These are phyloP conservation scores for Manduca sexta DNA, from an alignment of 1,140 invertebrate species.

Conservation along the genomic window DNA sequence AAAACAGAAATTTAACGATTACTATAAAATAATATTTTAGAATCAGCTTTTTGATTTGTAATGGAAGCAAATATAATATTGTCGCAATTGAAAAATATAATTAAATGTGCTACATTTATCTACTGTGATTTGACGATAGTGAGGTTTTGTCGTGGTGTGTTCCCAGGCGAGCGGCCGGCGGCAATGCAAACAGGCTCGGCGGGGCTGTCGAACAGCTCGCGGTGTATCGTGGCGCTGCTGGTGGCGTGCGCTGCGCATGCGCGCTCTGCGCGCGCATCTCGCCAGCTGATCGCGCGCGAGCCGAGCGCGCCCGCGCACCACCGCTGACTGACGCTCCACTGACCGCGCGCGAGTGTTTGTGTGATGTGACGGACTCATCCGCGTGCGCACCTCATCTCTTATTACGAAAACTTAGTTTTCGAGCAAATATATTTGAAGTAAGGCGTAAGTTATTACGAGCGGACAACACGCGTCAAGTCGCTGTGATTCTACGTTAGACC, in stretches of 20 bases:
- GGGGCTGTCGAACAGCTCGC: slow-evolving; percentile 76
- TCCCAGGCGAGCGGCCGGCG: slow-evolving; percentile 88
- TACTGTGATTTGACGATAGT: no score
- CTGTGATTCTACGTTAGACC: slow-evolving; percentile 14
- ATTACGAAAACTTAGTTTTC: slow-evolving; percentile 42
- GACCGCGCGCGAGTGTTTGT: no score
- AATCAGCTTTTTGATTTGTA: no score
- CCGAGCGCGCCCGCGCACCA: slow-evolving; percentile 3
- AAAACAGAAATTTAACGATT: no score
- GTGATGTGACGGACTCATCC: no score
- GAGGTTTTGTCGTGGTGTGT: no score
- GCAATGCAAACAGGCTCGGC: slow-evolving; percentile 92
- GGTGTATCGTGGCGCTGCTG: slow-evolving; percentile 74
- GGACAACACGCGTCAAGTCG: slow-evolving; percentile 19
- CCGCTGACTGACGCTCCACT: background rate
- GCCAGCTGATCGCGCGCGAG: slow-evolving; percentile 54
- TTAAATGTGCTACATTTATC: no score
- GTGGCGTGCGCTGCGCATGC: slow-evolving; percentile 70
- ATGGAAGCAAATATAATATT: no score
- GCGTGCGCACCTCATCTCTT: slow-evolving; percentile 5
- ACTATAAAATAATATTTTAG: no score
- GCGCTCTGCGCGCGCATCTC: slow-evolving; percentile 53
- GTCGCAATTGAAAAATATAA: no score
- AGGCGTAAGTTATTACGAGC: slow-evolving; percentile 40
- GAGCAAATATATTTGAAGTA: slow-evolving; percentile 24